phyloP scores from a whole-genome alignment of 2,888 invertebrate species.

The Elysia crispata region DNA sequence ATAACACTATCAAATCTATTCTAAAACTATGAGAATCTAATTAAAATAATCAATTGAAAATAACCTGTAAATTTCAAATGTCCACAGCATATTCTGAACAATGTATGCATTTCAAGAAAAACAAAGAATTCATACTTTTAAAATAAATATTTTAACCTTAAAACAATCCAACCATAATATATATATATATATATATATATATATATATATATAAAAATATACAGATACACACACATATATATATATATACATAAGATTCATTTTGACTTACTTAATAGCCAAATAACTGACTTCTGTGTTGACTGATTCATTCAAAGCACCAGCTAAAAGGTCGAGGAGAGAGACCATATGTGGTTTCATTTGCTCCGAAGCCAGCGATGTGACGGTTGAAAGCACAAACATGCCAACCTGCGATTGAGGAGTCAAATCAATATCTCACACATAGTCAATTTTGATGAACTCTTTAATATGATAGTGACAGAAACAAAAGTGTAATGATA shows the following conservation, averaged over 20 bases:
- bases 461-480: neutral
- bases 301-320: constrained; percentile 80
- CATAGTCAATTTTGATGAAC: neutral
- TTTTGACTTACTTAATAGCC: constrained; percentile 78
- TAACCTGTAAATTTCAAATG: too few relatives aligned
- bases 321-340: constrained; percentile 80
- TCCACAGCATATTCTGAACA: too few relatives aligned
- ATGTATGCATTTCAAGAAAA: too few relatives aligned
- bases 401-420: constrained; percentile 81
- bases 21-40: neutral
- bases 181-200: neutral
- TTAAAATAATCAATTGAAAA: neutral
- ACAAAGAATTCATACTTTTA: neutral
- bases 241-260: neutral
- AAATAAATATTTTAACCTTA: neutral
- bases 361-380: constrained; percentile 84
- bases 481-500: too few relatives aligned
- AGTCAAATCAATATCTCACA: neutral
- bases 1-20: neutral
- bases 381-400: constrained; percentile 84
- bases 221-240: constrained; percentile 30
- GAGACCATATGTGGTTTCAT: constrained; percentile 84
- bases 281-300: constrained; percentile 81
- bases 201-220: neutral
- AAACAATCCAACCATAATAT: neutral